Conservation (phyloP, 1,140 invertebrate species). For the Cylas formicarius region DNA sequence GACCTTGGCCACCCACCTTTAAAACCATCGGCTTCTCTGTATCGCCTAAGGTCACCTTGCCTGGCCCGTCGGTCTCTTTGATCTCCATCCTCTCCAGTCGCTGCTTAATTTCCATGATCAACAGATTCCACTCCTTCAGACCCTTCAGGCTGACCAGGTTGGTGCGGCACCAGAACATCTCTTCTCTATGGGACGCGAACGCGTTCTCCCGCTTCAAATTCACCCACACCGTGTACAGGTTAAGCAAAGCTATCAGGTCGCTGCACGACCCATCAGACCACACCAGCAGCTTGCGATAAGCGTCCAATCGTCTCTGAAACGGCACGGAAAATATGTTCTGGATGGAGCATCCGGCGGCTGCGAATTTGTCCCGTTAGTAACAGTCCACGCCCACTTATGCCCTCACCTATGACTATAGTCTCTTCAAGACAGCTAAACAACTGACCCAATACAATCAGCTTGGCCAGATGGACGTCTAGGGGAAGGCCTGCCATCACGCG, state of each 20-base stretch:
- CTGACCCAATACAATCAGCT: conserved; percentile 82
- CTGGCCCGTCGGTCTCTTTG: conserved; percentile 36
- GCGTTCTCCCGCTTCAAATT: conserved; percentile 28
- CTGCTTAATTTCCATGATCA: conserved; percentile 60
- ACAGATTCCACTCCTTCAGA: conserved; percentile 63
- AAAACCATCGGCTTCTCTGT: conserved; percentile 51
- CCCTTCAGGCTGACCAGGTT: conserved; percentile 67
- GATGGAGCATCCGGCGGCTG: conserved; percentile 70
- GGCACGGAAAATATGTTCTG: conserved; percentile 74
- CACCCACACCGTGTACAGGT: conserved; percentile 62
- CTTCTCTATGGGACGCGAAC: conserved; percentile 35
- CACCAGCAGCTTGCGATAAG: conserved; percentile 69
- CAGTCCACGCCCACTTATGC: background rate
- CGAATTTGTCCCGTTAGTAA: conserved; percentile 27
- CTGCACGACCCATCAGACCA: conserved; percentile 79
- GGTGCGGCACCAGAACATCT: conserved; percentile 62
- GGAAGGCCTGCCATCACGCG: conserved; percentile 75
- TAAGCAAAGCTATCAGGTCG: conserved; percentile 75
- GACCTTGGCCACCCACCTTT: no score
- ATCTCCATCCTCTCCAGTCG: conserved; percentile 54
- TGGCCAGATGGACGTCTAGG: conserved; percentile 72
- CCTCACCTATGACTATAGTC: conserved; percentile 78
- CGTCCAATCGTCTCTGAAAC: conserved; percentile 60
- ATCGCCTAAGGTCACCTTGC: conserved; percentile 41
- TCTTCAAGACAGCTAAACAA: conserved; percentile 81